Percentiles rank a stretch among this genome's conserved stretches.
phyloP scores from a whole-genome alignment of 2,888 invertebrate species.

The Cerceris rybyensis region DNA sequence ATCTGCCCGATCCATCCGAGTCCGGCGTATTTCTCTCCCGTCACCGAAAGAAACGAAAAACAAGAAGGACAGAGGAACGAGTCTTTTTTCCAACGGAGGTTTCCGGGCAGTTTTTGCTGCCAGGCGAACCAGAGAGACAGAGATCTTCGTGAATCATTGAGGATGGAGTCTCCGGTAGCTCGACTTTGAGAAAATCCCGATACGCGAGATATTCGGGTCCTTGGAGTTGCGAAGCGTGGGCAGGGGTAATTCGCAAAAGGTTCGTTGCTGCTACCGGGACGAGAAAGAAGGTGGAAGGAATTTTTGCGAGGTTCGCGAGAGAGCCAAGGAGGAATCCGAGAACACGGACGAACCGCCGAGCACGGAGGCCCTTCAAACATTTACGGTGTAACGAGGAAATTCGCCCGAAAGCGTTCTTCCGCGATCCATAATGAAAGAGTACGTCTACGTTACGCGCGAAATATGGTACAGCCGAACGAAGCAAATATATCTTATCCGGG shows the following conservation, averaged over 20 bases:
- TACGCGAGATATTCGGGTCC: no score
- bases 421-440: background rate
- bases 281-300: no score
- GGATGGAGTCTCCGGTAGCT: no score
- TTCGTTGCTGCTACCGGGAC: no score
- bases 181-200: no score
- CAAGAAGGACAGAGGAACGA: no score
- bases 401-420: background rate
- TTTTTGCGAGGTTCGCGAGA: background rate
- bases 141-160: no score
- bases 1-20: background rate
- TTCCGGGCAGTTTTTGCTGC: no score
- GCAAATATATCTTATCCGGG: background rate
- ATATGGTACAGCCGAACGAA: background rate
- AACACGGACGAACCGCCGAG: background rate
- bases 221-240: no score
- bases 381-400: background rate
- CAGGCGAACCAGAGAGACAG: no score
- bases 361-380: background rate
- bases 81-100: no score
- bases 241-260: no score
- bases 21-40: background rate
- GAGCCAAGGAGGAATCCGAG: background rate
- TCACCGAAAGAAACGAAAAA: background rate
- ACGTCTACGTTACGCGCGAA: conserved; percentile 1